These are phyloP conservation scores for Epizoanthus rinbou DNA, from an alignment of 92 coral and sea anemone species.

Conservation along the genomic window DNA sequence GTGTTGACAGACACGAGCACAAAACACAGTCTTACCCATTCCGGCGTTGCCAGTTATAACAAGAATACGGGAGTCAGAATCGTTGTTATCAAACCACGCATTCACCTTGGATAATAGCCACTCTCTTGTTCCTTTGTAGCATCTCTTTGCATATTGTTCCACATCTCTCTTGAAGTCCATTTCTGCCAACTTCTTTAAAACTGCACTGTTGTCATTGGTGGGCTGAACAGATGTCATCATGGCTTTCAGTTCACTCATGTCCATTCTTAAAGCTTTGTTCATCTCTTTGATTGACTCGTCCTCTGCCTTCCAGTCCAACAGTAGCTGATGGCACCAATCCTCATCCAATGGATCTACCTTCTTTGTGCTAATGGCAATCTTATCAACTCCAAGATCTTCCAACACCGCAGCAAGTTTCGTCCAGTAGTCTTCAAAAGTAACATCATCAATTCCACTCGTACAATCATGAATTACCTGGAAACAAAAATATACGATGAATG, in stretches of 20 bases:
- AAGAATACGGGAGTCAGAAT: constrained; percentile 14
- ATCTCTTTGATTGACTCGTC: constrained; percentile 16
- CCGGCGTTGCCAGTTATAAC: constrained; percentile 45
- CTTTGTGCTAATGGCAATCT: constrained; percentile 43
- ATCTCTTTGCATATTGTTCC: constrained; percentile 22
- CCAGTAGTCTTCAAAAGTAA: constrained; percentile 60
- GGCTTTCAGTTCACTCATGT: constrained; percentile 6
- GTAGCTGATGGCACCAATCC: constrained; percentile 10
- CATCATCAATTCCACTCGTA: constrained; percentile 29
- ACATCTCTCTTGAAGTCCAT: constrained; percentile 42
- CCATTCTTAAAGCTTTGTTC: constrained; percentile 12
- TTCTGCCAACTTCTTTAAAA: background rate
- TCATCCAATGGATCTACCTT: constrained; percentile 44
- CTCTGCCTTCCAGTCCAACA: constrained; percentile 29
- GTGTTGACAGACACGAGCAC: constrained; percentile 36
- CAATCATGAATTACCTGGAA: constrained; percentile 23
- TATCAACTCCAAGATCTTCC: constrained; percentile 50
- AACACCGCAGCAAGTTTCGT: constrained; percentile 52
- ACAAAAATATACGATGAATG: background rate
- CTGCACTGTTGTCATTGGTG: background rate
- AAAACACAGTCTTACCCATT: constrained; percentile 47
- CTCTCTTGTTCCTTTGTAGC: constrained; percentile 38
- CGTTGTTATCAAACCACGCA: constrained; percentile 17
- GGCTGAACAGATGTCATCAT: background rate
- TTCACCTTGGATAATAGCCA: constrained; percentile 30